Evolutionary conservation across 2,113 vertebrate species (phyloP).

Genomic region (Suricata suricatta): DNA sequence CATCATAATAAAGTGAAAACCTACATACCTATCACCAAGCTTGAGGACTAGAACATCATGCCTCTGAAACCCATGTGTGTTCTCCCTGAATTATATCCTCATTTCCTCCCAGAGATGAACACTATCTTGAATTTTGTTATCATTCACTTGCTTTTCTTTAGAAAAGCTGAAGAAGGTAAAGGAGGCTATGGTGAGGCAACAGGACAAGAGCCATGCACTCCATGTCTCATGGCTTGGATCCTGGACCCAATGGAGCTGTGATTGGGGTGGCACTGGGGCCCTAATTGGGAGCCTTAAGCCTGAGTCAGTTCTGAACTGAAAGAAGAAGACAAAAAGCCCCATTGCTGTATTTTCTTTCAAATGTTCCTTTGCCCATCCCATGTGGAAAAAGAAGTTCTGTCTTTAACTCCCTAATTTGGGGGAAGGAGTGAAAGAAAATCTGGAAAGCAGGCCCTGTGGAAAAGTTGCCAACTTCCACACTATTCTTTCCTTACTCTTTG

Average conservation of each 20-base stretch:
- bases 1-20: conserved; percentile 12
- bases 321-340: background rate
- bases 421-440: background rate
- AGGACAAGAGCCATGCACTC: background rate
- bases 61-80: background rate
- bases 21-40: background rate
- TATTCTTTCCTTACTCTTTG: background rate
- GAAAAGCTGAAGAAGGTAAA: background rate
- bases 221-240: background rate
- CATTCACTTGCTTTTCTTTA: background rate
- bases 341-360: background rate
- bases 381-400: background rate
- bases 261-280: background rate
- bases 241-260: background rate
- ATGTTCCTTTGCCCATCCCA: background rate
- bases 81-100: background rate
- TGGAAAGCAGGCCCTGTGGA: background rate
- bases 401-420: background rate
- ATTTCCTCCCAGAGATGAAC: background rate
- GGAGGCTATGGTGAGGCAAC: background rate
- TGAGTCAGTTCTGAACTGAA: background rate
- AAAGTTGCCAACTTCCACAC: background rate
- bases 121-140: background rate
- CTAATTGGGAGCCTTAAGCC: background rate
- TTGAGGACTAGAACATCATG: background rate